Conservation (phyloP, 2,113 vertebrate genomes). For the Gadus macrocephalus region DNA sequence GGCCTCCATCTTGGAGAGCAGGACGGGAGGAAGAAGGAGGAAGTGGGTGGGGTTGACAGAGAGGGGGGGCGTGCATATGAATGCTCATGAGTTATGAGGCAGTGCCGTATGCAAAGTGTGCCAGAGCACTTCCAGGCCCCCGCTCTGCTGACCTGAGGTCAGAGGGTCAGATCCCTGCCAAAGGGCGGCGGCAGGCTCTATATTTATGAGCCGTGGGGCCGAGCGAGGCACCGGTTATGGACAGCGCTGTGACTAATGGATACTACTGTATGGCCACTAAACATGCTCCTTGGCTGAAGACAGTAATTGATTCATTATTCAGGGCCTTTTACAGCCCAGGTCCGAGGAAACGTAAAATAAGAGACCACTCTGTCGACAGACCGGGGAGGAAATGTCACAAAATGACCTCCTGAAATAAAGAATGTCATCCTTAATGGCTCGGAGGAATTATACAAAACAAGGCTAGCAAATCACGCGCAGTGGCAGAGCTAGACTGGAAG, state of each 20-base stretch:
- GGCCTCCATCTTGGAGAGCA: background rate
- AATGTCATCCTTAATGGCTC: no score
- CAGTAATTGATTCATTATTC: background rate
- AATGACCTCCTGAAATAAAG: no score
- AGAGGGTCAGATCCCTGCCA: constrained; percentile 21
- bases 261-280: background rate
- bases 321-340: no score
- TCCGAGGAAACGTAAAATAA: no score
- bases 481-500: no score
- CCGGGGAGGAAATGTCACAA: no score
- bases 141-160: constrained; percentile 23
- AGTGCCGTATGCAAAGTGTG: constrained; percentile 7
- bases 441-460: no score
- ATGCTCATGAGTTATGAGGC: constrained; percentile 41
- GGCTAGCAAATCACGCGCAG: no score
- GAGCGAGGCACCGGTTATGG: constrained; percentile 18
- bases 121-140: background rate
- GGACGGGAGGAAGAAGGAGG: background rate
- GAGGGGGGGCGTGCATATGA: constrained; percentile 24
- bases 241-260: background rate
- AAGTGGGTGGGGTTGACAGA: background rate
- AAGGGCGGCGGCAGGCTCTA: constrained; percentile 18
- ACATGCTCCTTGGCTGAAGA: background rate
- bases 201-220: constrained; percentile 19
- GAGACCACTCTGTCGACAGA: no score